Percentiles rank a stretch among this genome's conserved stretches.
These are phyloP conservation scores for Myiozetetes cayanensis DNA, from an alignment of 2,113 vertebrate species.

Conservation along the genomic window DNA sequence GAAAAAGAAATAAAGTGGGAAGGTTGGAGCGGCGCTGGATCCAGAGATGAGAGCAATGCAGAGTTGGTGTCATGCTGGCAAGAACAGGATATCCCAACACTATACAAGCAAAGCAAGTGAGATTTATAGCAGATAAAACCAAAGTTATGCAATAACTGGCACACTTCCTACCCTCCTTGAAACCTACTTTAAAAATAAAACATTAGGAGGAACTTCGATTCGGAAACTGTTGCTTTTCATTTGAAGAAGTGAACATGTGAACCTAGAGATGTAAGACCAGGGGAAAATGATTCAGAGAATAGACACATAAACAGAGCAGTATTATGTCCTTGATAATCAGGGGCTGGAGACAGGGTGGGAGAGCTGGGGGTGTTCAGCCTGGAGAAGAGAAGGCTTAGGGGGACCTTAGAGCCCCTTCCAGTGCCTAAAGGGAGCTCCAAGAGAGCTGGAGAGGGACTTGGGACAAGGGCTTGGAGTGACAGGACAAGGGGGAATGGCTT, in stretches of 20 bases:
- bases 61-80: neutral
- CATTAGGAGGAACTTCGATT: neutral
- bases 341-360: neutral
- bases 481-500: neutral
- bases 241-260: neutral
- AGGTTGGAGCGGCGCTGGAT: neutral
- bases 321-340: neutral
- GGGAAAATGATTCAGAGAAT: neutral
- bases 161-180: neutral
- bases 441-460: neutral
- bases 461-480: neutral
- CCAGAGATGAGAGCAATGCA: accelerated
- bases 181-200: neutral
- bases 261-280: neutral
- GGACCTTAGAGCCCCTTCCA: neutral
- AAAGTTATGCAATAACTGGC: neutral
- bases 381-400: neutral
- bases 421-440: neutral
- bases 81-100: neutral
- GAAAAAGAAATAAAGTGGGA: neutral
- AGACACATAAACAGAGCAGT: neutral
- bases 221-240: neutral
- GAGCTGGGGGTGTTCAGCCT: neutral
- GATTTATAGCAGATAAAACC: neutral
- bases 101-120: neutral